Evolutionary conservation across 2,888 invertebrate species (phyloP).

Genomic region (Cephus nigrinus): DNA sequence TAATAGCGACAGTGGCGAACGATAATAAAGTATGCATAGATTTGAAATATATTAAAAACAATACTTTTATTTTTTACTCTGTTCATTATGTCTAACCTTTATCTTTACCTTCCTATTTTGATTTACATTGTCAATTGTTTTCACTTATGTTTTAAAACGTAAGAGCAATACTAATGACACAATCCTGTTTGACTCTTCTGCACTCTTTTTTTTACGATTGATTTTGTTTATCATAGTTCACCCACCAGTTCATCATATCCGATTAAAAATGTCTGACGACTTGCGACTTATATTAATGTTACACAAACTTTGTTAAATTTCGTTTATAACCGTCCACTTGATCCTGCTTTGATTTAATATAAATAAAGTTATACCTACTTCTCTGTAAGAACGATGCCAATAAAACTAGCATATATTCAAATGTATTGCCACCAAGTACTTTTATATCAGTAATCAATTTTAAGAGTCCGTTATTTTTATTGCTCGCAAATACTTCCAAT

Average conservation of each 20-base stretch:
- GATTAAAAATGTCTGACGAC: neutral
- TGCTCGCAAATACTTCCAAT: neutral
- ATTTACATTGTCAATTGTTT: neutral
- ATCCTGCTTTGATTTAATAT: neutral
- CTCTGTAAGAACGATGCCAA: neutral
- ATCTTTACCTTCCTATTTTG: neutral
- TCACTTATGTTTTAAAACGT: neutral
- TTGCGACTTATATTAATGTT: neutral
- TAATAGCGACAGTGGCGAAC: neutral
- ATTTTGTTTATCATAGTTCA: neutral
- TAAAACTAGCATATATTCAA: neutral
- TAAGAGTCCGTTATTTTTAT: neutral
- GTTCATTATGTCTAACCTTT: neutral
- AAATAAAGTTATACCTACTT: neutral
- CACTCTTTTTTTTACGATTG: neutral
- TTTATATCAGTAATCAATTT: neutral
- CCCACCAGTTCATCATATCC: neutral
- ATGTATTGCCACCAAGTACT: neutral
- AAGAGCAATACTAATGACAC: neutral
- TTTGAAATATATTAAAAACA: constrained; percentile 9
- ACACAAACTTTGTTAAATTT: neutral
- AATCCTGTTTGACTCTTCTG: neutral
- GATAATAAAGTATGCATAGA: constrained; percentile 16
- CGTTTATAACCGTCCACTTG: neutral
- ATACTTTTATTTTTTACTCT: constrained; percentile 3